Percentiles rank a stretch among this genome's conserved stretches.
Evolutionary conservation across 2,888 invertebrate species (phyloP).

Genomic region (Erebia ligea): DNA sequence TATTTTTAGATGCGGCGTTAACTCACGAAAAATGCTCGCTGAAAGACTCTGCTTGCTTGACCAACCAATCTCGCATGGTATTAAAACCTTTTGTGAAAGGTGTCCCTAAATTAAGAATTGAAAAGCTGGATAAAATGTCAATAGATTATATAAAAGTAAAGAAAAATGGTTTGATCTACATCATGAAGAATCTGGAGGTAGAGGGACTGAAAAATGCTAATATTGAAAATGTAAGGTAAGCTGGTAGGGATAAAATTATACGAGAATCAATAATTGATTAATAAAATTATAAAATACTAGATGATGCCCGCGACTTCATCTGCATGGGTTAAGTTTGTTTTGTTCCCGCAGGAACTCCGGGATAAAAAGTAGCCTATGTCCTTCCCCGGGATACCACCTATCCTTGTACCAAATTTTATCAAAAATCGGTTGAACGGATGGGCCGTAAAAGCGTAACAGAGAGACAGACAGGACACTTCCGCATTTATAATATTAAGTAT

Average conservation of each 20-base stretch:
- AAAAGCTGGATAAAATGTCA: neutral
- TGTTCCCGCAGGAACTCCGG: no score
- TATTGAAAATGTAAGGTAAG: neutral
- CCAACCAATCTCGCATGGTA: neutral
- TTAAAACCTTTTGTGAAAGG: neutral
- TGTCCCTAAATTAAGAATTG: neutral
- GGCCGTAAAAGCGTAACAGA: no score
- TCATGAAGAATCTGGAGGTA: neutral
- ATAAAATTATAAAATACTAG: no score
- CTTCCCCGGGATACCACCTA: no score
- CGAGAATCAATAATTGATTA: neutral
- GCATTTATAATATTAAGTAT: no score
- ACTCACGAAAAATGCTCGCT: neutral
- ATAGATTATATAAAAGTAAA: neutral
- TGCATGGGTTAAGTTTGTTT: no score
- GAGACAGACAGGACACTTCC: no score
- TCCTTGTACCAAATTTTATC: no score
- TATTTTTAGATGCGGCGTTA: neutral
- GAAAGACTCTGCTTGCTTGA: slow-evolving; percentile 1
- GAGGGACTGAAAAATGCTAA: neutral
- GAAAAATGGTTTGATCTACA: neutral
- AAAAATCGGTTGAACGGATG: no score
- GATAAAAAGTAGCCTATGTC: no score
- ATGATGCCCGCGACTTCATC: no score
- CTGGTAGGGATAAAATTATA: neutral